Evolutionary conservation across 2,113 vertebrate genomes (phyloP), one percentile per base, ranked within the genome.

Genomic region (Coturnix japonica): DNA sequence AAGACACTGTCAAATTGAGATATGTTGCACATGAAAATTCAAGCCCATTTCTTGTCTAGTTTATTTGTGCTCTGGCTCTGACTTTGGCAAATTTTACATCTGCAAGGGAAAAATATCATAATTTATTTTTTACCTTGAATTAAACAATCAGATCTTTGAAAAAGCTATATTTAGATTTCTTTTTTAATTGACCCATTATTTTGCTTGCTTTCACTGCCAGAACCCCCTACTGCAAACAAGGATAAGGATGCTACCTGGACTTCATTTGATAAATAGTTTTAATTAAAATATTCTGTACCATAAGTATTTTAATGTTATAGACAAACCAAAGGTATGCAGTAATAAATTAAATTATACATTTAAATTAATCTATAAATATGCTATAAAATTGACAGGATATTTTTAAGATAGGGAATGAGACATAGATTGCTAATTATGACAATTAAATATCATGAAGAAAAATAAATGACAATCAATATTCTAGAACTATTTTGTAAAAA

Each of bases 301-400:
- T 98, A 98, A 98, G 98, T 98, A 98, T 98, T 98, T 98, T 98
- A 98, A 98, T 97, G 97, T 97, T 98, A 98, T 97, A 95, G 97
- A 98, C 97, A 97, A 97, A 98, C 97, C 95, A 97, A 98, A 98
- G 98, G 98, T 98, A 98, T 96, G 97, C 74, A 63, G 94, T 85
- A 95, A 98, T 98, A 98, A 98, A 98, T 98, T 98, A 97, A 96
- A 97, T 96, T 96, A 95, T 96, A 97, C 96, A 96, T 98, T 98
- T 97, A 98, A 98, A 98, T 98, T 98, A 97, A 97, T 98, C 97
- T 97, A 97, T 98, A 98, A 98, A 98, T 98, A 98, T 97, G 95
- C 97, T 78, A 71, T 95, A 80, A 96, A 98, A 98, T 97, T 97
- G 98, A 97, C 98, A 98, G 96, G 94, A 85, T 95, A 92, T 97